These are phyloP conservation scores for Coregonus clupeaformis DNA, from an alignment of 2,113 vertebrate species.

Conservation along the genomic window DNA sequence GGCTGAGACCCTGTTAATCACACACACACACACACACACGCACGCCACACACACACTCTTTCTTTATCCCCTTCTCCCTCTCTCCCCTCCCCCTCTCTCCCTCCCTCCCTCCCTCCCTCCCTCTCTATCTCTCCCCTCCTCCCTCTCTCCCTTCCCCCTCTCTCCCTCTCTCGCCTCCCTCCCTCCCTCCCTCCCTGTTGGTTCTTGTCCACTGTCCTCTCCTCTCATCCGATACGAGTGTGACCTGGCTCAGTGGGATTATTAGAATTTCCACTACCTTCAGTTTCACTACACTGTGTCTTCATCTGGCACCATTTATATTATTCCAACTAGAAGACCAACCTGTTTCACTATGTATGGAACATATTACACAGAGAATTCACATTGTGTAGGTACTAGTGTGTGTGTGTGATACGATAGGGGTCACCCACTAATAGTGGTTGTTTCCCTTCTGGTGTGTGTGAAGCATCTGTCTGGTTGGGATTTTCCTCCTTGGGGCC, in stretches of 20 bases:
- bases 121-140: too few species aligned
- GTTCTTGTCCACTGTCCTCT: not conserved
- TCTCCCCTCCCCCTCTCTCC: not conserved
- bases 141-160: not conserved
- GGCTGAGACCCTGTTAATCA: too few species aligned
- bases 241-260: conserved; percentile 5
- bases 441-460: conserved; percentile 18
- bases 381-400: not conserved
- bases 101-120: not conserved
- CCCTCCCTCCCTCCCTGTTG: too few species aligned
- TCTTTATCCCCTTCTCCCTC: too few species aligned
- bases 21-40: not conserved
- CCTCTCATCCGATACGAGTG: not conserved
- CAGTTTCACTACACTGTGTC: not conserved
- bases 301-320: conserved; percentile 23
- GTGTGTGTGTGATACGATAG: not conserved
- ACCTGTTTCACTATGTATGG: conserved; percentile 21
- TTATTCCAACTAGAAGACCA: conserved; percentile 6
- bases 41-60: too few species aligned
- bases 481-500: not conserved
- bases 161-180: not conserved
- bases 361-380: conserved; percentile 17
- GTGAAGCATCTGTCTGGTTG: conserved; percentile 6
- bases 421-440: conserved; percentile 23
- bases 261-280: conserved; percentile 24